Evolutionary conservation across 1,140 invertebrate species (phyloP).

Genomic region (Mycetomoellerius zeteki): DNA sequence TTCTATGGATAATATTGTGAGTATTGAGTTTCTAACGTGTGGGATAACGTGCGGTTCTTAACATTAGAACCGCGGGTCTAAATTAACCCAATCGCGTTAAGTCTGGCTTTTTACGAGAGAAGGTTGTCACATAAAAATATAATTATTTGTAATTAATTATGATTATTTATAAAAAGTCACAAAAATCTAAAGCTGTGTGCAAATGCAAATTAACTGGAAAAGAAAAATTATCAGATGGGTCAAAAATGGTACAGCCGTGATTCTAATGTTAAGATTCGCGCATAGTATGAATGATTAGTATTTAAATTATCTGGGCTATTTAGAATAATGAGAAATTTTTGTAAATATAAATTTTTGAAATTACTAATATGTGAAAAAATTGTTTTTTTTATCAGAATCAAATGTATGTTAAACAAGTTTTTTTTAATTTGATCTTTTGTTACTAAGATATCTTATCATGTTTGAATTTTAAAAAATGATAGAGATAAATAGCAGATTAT

Average conservation of each 20-base stretch:
- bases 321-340: not conserved
- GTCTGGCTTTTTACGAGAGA: no score
- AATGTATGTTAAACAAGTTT: not conserved
- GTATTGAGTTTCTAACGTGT: slow-evolving; percentile 20
- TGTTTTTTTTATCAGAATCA: not conserved
- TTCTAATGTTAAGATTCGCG: not conserved
- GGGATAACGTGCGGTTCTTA: not conserved
- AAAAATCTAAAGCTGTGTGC: no score
- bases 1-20: slow-evolving; percentile 82
- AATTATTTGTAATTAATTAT: no score
- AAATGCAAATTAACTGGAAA: no score
- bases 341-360: not conserved
- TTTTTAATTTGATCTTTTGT: not conserved
- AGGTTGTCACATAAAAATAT: no score
- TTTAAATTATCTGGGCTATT: not conserved
- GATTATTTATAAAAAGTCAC: no score
- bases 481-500: not conserved
- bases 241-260: no score
- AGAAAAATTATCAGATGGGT: no score
- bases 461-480: not conserved
- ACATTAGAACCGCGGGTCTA: no score
- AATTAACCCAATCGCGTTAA: no score
- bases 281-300: not conserved
- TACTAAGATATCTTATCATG: not conserved
- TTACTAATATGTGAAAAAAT: not conserved